These are phyloP conservation scores for Perognathus longimembris DNA, from an alignment of 2,113 vertebrate genomes.

Conservation along the genomic window DNA sequence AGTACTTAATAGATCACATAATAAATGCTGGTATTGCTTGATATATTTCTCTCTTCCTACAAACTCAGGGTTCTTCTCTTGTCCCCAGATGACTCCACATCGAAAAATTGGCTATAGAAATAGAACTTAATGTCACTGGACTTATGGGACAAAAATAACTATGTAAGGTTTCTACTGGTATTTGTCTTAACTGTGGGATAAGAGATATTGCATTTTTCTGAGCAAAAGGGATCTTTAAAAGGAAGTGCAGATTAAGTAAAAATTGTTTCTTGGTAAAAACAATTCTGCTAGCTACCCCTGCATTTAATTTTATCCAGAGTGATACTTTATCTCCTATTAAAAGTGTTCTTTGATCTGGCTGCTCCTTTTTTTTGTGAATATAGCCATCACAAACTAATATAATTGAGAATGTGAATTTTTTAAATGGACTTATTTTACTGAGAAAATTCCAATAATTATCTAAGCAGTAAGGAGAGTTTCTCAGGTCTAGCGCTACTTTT, in stretches of 20 bases:
- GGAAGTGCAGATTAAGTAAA: constrained; percentile 61
- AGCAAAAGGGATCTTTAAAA: constrained; percentile 34
- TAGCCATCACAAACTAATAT: constrained; percentile 16
- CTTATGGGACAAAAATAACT: constrained; percentile 44
- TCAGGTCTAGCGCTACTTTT: not conserved
- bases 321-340: constrained; percentile 12
- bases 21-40: constrained; percentile 4
- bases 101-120: not conserved
- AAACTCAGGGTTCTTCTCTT: not conserved
- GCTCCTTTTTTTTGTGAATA: constrained; percentile 20
- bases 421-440: constrained; percentile 29
- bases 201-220: constrained; percentile 55
- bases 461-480: constrained; percentile 7
- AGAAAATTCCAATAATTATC: constrained; percentile 54
- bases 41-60: not conserved
- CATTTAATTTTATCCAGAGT: constrained; percentile 38
- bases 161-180: constrained; percentile 53
- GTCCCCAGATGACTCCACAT: not conserved
- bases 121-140: constrained; percentile 28
- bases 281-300: constrained; percentile 22
- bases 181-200: constrained; percentile 56
- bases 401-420: not conserved
- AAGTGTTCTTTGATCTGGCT: not conserved
- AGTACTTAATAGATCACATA: not conserved
- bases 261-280: constrained; percentile 35